Percentiles rank a stretch among this genome's conserved stretches.
Evolutionary conservation across 1,140 invertebrate species (phyloP).

Genomic region (Megathymus violae): DNA sequence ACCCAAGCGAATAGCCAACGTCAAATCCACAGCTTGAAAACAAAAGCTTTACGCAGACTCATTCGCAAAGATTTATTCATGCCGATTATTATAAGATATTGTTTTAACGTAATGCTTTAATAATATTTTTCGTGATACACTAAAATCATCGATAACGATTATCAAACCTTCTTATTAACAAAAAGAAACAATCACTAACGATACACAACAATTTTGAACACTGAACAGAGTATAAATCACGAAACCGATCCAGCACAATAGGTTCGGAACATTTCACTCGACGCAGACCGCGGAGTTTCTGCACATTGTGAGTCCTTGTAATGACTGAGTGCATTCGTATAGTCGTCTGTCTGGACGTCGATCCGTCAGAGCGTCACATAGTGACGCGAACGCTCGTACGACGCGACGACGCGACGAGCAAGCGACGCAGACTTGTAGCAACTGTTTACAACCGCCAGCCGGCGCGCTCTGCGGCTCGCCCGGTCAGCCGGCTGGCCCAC

Average conservation of each 20-base stretch:
- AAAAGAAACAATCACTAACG: constrained; percentile 6
- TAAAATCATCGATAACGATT: constrained; percentile 12
- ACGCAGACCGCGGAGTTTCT: constrained; percentile 62
- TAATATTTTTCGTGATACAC: neutral
- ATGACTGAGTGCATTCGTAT: constrained; percentile 42
- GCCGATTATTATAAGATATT: neutral
- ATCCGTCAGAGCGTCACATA: constrained; percentile 23
- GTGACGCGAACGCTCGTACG: constrained; percentile 14
- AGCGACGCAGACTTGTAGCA: constrained; percentile 54
- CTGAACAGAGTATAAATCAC: constrained; percentile 45
- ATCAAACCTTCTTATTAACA: constrained; percentile 37
- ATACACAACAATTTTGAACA: constrained; percentile 36
- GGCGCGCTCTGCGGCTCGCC: constrained; percentile 38
- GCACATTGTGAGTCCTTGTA: constrained; percentile 57
- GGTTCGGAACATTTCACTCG: constrained; percentile 43
- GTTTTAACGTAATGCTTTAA: no score
- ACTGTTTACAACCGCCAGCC: constrained; percentile 72
- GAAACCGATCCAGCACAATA: constrained; percentile 50
- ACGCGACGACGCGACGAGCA: constrained; percentile 44
- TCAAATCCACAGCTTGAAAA: neutral
- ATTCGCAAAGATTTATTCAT: neutral
- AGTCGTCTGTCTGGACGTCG: constrained; percentile 27
- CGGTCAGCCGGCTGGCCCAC: constrained; percentile 33
- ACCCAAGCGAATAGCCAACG: constrained; percentile 1
- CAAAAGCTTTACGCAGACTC: constrained; percentile 8